Evolutionary conservation across 1,140 invertebrate species (phyloP), one percentile per base, ranked within the genome.

Genomic region (Stenopsyche tienmushanensis): DNA sequence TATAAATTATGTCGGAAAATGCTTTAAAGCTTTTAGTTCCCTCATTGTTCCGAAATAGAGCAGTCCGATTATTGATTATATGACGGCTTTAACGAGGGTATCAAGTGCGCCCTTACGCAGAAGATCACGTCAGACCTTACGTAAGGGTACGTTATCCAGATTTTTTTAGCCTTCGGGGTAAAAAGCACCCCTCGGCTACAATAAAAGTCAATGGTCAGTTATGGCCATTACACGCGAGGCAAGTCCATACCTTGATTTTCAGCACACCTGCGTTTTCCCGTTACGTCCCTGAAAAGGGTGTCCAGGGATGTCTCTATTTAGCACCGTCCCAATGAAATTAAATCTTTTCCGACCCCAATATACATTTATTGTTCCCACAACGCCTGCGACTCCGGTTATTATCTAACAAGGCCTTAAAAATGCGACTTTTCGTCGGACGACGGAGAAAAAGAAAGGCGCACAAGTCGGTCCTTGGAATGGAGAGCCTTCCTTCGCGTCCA

Each of bases 161-260:
- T 34, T 34, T 34, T 34, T 34, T 34, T 7, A 34, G 5, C 29
- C 13, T 34, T 34, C 29, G 5, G 29, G 29, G 29, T 34, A 7
- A 34, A 34, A 34, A 34, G 29, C 5, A 13, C 13, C 29, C 29
- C 29, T 34, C 5, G 25, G 25, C 49, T 20, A 25, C 20, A 20
- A 52, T 52, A 52, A 52, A 52, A 23, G 18, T 25, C 49, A 52
- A 20, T 23, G 49, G 49, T 52, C 18, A 52, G 49, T 52, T 20
- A 52, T 52, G 8, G 29, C 29, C 29, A 34, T 34, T 34, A 34
- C 29, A 34, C 5, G 29, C 29, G 29, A 34, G 29, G n/a, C n/a
- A n/a, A n/a, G n/a, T n/a, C n/a, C n/a, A n/a, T 34, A 13, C 29
- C 29, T 13, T 34, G 29, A 34, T 34, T 34, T 34, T 34, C 29